phyloP scores from a whole-genome alignment of 2,113 vertebrate genomes.

The Zapus hudsonius region DNA sequence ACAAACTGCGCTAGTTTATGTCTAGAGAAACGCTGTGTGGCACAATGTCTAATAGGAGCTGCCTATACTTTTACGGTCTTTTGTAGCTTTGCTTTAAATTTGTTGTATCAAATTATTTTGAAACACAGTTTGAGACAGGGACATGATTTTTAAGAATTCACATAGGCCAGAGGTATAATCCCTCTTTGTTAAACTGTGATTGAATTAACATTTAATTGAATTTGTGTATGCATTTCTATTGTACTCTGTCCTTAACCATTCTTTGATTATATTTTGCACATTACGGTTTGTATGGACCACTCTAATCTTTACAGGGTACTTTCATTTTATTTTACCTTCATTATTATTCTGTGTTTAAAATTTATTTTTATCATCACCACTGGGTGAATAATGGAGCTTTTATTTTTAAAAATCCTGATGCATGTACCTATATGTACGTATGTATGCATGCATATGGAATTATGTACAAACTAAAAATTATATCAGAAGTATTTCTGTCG shows the following conservation, averaged over 20 bases:
- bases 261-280: not conserved
- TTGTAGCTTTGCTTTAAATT: constrained; percentile 37
- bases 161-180: not conserved
- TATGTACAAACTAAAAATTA: constrained; percentile 12
- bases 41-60: not conserved
- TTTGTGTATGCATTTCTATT: not conserved
- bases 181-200: not conserved
- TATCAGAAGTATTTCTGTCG: not conserved
- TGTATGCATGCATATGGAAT: not conserved
- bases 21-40: constrained; percentile 3
- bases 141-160: constrained; percentile 10
- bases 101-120: not conserved
- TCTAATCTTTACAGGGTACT: not conserved
- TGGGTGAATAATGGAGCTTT: not conserved
- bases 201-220: constrained; percentile 24
- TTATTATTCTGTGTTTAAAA: too few relatives aligned
- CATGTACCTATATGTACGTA: too few relatives aligned
- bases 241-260: not conserved
- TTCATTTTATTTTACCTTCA: not conserved
- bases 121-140: not conserved
- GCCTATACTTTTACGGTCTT: not conserved
- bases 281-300: not conserved
- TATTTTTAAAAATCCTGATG: constrained; percentile 24
- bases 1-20: not conserved
- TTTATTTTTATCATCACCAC: not conserved